Evolutionary conservation across 2,888 invertebrate species (phyloP).

Genomic region (Campoplex capitator): DNA sequence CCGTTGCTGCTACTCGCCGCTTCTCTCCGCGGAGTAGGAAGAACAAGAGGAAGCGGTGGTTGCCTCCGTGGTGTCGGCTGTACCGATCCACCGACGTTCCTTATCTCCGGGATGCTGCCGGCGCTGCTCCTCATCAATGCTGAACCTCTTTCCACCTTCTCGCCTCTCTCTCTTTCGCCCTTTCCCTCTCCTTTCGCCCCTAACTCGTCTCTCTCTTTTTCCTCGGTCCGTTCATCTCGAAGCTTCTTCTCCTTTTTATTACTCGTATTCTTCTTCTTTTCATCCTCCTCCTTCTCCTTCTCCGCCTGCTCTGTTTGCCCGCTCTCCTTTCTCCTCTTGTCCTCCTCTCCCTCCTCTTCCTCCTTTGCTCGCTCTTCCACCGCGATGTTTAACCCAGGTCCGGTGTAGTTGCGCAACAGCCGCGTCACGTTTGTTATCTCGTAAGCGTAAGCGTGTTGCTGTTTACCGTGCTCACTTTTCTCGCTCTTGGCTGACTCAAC

Average conservation of each 20-base stretch:
- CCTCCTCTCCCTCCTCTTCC: constrained; percentile 20
- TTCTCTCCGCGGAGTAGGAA: constrained; percentile 74
- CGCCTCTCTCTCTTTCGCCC: constrained; percentile 38
- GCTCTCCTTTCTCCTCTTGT: constrained; percentile 36
- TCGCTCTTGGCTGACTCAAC: constrained; percentile 61
- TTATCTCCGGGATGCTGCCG: constrained; percentile 71
- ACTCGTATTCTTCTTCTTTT: constrained; percentile 37
- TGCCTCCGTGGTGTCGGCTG: constrained; percentile 66
- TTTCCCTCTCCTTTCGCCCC: constrained; percentile 38
- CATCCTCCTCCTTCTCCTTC: constrained; percentile 32
- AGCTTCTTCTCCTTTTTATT: constrained; percentile 54
- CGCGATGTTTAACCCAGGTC: constrained; percentile 79
- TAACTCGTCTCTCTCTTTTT: constrained; percentile 24
- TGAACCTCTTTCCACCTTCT: constrained; percentile 64
- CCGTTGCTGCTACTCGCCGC: constrained; percentile 46
- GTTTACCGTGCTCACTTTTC: constrained; percentile 66
- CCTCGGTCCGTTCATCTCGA: constrained; percentile 33
- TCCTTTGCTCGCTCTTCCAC: constrained; percentile 46
- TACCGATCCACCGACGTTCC: constrained; percentile 67
- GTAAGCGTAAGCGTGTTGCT: constrained; percentile 82
- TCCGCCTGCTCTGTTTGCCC: constrained; percentile 35
- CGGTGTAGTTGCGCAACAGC: constrained; percentile 82
- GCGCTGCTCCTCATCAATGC: constrained; percentile 77
- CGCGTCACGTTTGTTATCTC: constrained; percentile 83
- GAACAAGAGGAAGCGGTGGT: constrained; percentile 75